Evolutionary conservation across 2,888 invertebrate genomes (phyloP), one percentile per base, ranked within the genome.

Genomic region (Lycia hirtaria): DNA sequence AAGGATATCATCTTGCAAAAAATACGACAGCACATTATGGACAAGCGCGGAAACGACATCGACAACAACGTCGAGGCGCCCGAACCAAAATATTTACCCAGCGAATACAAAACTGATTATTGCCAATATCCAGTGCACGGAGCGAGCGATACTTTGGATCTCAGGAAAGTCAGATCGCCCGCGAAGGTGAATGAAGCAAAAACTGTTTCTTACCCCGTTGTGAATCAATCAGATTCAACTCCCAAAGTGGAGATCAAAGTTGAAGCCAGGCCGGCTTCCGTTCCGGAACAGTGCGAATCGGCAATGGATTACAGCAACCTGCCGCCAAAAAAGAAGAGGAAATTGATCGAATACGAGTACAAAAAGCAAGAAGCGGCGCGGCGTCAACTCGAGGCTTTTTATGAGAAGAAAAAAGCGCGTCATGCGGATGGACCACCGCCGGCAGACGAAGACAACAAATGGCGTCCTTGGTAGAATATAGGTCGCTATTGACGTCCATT

Each of bases 271-370:
- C 66, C 71, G 65, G 64, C 73, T 69, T 80, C 60, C 78, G 72
- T 85, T 79, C 88, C 90, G 81, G 89, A 90, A 85, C 88, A 82
- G 44, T 88, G 89, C 85, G 88, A 90, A 85, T 86, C 74, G 69
- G 80, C 88, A 67, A 90, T 88, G 88, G 89, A 92, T 83, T 92
- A 92, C 84, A 91, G 84, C 78, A 92, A 91, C 78, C 78, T 92
- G 72, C 92, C 92, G 68, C 92, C 92, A 66, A 92, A 92, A 85
- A 92, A 92, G 87, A 92, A 92, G 82, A 89, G 91, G 80, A 92
- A 92, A 78, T 75, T 92, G 71, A 89, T 92, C 73, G 92, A 92
- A 83, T 92, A 92, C 81, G 92, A 92, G 81, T 87, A 85, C 73
- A 92, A 90, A 88, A 91, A 89, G 76, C 89, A 88, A 72, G 92